Percentiles rank a stretch among this genome's conserved stretches.
phyloP scores from a whole-genome alignment of 2,888 invertebrate species.

The Harpalus rubripes region DNA sequence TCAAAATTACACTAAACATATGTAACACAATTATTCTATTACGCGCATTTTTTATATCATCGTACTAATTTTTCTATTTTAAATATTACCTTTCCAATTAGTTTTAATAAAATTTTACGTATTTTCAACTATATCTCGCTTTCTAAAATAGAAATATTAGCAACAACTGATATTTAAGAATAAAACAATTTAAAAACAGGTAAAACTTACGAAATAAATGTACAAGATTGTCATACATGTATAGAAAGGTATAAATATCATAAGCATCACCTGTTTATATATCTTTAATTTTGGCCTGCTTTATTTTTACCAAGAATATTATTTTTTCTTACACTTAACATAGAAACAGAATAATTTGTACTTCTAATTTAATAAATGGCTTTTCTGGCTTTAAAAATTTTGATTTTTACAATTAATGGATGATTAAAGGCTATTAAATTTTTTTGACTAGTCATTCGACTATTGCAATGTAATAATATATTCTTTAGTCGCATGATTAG shows the following conservation, averaged over 20 bases:
- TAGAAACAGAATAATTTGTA: no score
- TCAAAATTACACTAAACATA: background rate
- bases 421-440: no score
- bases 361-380: no score
- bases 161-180: no score
- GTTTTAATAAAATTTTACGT: background rate
- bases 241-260: slow-evolving; percentile 17
- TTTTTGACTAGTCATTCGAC: no score
- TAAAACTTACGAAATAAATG: slow-evolving; percentile 26
- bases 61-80: slow-evolving; percentile 4
- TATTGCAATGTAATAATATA: no score
- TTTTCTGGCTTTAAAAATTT: no score
- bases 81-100: background rate
- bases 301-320: no score
- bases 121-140: background rate
- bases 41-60: background rate
- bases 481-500: no score
- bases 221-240: slow-evolving; percentile 32
- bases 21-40: slow-evolving; percentile 7
- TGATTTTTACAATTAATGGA: no score
- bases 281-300: slow-evolving; percentile 4
- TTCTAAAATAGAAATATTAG: background rate
- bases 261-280: slow-evolving; percentile 40
- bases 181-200: slow-evolving; percentile 15
- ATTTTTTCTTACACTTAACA: no score